These are phyloP conservation scores for Pasiphila rectangulata DNA, from an alignment of 2,888 invertebrate species.

Conservation along the genomic window DNA sequence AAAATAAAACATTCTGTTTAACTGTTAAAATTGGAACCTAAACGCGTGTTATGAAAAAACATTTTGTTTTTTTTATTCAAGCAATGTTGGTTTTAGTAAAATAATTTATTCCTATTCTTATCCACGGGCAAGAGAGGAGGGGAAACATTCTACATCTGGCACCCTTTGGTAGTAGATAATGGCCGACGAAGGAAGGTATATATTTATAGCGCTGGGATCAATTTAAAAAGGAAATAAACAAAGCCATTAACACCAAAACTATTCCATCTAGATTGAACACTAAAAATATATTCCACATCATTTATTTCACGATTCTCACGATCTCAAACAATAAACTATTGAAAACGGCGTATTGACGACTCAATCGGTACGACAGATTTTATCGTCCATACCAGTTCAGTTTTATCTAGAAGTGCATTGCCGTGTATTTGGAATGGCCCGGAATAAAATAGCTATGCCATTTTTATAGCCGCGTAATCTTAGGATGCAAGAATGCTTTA, in stretches of 20 bases:
- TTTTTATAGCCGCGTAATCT: conserved; percentile 52
- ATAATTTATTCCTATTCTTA: too few species aligned
- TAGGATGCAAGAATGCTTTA: conserved; percentile 22
- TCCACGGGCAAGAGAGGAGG: too few species aligned
- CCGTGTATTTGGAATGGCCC: conserved; percentile 55
- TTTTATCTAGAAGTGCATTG: conserved; percentile 53
- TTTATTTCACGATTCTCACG: conserved; percentile 31
- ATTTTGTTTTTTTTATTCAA: too few species aligned
- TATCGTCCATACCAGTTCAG: conserved; percentile 46
- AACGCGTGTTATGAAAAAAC: too few species aligned
- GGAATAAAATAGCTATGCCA: conserved; percentile 62
- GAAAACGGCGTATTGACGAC: conserved; percentile 35
- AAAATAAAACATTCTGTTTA: too few species aligned
- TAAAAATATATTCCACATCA: conserved; percentile 30
- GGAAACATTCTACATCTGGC: too few species aligned
- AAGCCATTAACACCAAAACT: conserved; percentile 14
- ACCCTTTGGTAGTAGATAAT: too few species aligned
- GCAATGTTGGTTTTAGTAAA: too few species aligned
- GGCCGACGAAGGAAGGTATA: too few species aligned
- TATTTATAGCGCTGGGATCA: too few species aligned
- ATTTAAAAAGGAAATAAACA: conserved; percentile 15
- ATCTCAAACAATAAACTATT: conserved; percentile 35
- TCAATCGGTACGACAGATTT: conserved; percentile 59
- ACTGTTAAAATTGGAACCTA: too few species aligned
- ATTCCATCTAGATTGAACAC: conserved; percentile 14